Percentiles rank a stretch among this genome's conserved stretches.
phyloP scores from a whole-genome alignment of 2,888 invertebrate species.

The Thera obeliscata region DNA sequence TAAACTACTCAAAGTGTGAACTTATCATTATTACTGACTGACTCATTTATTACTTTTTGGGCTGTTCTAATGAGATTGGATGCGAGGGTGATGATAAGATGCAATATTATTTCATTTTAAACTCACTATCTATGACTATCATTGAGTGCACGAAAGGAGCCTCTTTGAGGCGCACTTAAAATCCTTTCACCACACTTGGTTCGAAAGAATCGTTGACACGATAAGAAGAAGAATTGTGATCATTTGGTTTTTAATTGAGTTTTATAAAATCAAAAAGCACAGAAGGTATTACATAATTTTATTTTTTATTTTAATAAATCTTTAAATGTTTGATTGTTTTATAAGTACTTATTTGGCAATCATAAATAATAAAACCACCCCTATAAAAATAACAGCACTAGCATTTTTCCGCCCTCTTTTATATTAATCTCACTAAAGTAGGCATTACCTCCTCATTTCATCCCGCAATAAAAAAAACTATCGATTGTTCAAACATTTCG shows the following conservation, averaged over 20 bases:
- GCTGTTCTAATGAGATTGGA: conserved; percentile 33
- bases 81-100: conserved; percentile 2
- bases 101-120: too few species aligned
- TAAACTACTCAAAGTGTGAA: conserved; percentile 9
- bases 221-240: too few species aligned
- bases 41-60: neutral
- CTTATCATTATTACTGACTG: conserved; percentile 30
- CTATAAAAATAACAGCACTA: conserved; percentile 2
- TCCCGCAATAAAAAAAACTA: conserved; percentile 56
- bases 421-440: conserved; percentile 39
- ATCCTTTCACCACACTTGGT: too few species aligned
- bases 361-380: neutral
- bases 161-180: too few species aligned
- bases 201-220: too few species aligned
- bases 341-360: neutral
- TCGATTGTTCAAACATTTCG: conserved; percentile 69
- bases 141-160: too few species aligned
- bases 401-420: conserved; percentile 26
- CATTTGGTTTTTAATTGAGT: too few species aligned
- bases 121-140: too few species aligned
- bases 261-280: too few species aligned
- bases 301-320: too few species aligned
- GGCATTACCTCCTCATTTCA: conserved; percentile 45
- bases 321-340: neutral
- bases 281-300: too few species aligned